Conservation (phyloP, 2,113 vertebrate genomes). For the Nansenia antarctica region DNA sequence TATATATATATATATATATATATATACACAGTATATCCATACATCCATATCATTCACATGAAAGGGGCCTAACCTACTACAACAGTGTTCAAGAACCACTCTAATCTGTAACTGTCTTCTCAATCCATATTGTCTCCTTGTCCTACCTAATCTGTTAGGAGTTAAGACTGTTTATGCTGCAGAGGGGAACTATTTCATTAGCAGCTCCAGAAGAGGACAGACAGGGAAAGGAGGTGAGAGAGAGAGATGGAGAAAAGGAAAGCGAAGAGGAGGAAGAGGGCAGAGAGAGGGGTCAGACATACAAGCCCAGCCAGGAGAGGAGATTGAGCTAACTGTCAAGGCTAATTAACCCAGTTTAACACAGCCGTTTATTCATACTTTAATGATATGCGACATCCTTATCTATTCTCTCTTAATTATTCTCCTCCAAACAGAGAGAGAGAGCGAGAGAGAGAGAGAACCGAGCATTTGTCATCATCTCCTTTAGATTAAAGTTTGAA, state of each 20-base stretch:
- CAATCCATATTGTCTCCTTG: no score
- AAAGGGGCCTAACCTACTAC: no score
- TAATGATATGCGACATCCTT: slow-evolving; percentile 21
- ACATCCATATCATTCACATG: no score
- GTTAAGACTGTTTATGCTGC: neutral
- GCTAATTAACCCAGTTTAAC: slow-evolving; percentile 21
- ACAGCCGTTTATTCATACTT: slow-evolving; percentile 23
- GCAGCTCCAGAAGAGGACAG: neutral
- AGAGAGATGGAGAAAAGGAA: neutral
- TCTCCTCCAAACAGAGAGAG: neutral
- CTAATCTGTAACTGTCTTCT: no score
- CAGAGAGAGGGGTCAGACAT: no score
- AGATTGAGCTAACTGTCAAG: neutral
- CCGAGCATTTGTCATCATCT: neutral
- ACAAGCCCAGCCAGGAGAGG: no score
- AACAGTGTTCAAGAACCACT: no score
- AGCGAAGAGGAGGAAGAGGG: neutral
- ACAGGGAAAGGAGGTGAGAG: neutral
- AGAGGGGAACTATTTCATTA: neutral
- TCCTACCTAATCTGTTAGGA: no score
- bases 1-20: no score
- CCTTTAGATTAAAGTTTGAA: neutral
- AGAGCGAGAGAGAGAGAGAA: no score
- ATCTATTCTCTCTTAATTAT: neutral
- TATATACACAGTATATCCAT: no score